These are phyloP conservation scores for Temnothorax nylanderi DNA, from an alignment of 1,140 invertebrate genomes.

Conservation along the genomic window DNA sequence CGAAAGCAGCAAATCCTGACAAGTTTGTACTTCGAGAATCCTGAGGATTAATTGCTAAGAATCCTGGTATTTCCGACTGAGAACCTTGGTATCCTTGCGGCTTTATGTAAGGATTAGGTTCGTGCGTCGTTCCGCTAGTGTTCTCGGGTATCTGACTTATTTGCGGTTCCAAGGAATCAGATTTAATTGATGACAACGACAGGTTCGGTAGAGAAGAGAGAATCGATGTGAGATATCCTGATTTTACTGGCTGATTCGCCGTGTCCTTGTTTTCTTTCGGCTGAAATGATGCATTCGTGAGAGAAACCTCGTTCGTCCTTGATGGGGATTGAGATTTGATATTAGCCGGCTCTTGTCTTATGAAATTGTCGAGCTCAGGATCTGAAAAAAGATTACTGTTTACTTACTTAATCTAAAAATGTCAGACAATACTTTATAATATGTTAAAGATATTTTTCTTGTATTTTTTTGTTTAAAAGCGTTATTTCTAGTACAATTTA, in stretches of 20 bases:
- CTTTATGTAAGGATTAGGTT: conserved; percentile 59
- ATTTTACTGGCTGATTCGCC: conserved; percentile 70
- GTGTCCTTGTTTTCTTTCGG: conserved; percentile 59
- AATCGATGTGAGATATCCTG: conserved; percentile 81
- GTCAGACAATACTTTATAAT: background rate
- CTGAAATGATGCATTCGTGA: conserved; percentile 26
- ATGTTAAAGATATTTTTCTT: background rate
- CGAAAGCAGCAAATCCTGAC: conserved; percentile 48
- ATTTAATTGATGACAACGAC: conserved; percentile 77
- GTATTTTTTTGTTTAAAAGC: background rate
- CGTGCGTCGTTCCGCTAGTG: conserved; percentile 18
- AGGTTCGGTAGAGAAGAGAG: conserved; percentile 82
- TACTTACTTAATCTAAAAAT: conserved; percentile 1
- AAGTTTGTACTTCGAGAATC: conserved; percentile 55
- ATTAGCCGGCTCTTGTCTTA: conserved; percentile 71
- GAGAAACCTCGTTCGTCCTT: background rate
- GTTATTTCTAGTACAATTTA: background rate
- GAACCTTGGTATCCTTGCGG: conserved; percentile 39
- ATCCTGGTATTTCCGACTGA: conserved; percentile 42
- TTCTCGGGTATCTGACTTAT: conserved; percentile 42
- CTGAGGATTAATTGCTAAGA: conserved; percentile 56
- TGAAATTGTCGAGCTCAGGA: conserved; percentile 74
- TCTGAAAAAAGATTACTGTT: conserved; percentile 71
- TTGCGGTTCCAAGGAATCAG: conserved; percentile 56
- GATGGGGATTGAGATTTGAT: background rate